phyloP scores from a whole-genome alignment of 2,797 vertebrate genomes.

The Cichlasoma orientale region DNA sequence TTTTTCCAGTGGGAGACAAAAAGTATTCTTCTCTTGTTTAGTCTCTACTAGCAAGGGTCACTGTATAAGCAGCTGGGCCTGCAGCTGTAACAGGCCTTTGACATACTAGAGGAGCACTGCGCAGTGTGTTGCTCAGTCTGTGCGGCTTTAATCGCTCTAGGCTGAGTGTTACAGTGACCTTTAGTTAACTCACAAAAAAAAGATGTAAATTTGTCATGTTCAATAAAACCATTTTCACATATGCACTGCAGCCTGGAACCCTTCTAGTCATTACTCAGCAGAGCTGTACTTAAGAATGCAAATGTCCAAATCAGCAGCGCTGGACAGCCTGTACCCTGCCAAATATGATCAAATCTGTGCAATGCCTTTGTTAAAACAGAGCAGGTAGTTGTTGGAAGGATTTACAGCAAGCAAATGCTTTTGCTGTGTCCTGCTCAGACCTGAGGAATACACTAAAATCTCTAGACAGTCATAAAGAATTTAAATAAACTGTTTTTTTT shows the following conservation, averaged over 20 bases:
- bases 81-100: conserved; percentile 66
- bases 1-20: conserved; percentile 27
- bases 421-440: not conserved
- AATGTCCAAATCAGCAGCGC: not conserved
- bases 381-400: not conserved
- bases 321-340: not conserved
- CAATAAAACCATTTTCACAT: conserved; percentile 22
- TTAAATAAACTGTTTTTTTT: not conserved
- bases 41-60: conserved; percentile 48
- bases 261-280: not conserved
- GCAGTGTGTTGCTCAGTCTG: conserved; percentile 44
- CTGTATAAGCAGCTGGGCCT: conserved; percentile 60
- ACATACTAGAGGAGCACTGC: conserved; percentile 51
- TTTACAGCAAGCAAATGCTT: not conserved
- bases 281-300: not conserved
- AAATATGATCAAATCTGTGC: not conserved
- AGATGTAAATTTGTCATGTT: conserved; percentile 41
- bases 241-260: not conserved
- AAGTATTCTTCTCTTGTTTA: conserved; percentile 40
- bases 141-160: conserved; percentile 56
- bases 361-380: not conserved
- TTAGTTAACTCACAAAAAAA: conserved; percentile 38
- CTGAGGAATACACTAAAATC: not conserved
- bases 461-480: not conserved
- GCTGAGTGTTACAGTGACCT: conserved; percentile 48